phyloP scores from a whole-genome alignment of 2,888 invertebrate species.

The Netelia fuscicornis region DNA sequence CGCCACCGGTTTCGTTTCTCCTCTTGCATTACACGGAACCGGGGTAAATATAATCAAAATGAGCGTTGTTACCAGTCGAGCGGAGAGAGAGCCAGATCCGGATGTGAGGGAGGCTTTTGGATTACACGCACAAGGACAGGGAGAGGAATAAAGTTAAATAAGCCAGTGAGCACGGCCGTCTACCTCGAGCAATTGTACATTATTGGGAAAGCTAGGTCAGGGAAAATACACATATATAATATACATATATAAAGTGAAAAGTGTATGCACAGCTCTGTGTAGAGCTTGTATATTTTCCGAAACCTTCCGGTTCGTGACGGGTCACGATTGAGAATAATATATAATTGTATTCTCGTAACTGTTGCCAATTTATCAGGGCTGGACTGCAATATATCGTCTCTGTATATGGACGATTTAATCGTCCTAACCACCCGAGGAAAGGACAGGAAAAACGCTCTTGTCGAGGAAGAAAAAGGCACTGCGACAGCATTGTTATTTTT shows the following conservation, averaged over 20 bases:
- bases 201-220: conserved; percentile 56
- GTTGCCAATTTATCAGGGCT: conserved; percentile 9
- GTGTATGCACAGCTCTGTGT: not conserved
- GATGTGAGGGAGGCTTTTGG: conserved; percentile 12
- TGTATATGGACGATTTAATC: conserved; percentile 50
- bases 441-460: conserved; percentile 7
- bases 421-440: conserved; percentile 7
- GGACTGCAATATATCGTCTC: not conserved
- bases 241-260: not conserved
- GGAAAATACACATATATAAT: conserved; percentile 5
- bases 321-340: not conserved
- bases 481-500: conserved; percentile 15
- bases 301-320: not conserved
- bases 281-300: not conserved
- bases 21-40: conserved; percentile 59
- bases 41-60: conserved; percentile 67
- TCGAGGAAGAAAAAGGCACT: conserved; percentile 16
- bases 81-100: conserved; percentile 31
- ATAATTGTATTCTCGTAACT: conserved; percentile 5
- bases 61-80: conserved; percentile 64
- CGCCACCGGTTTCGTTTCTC: conserved; percentile 50
- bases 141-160: conserved; percentile 60
- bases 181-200: conserved; percentile 32
- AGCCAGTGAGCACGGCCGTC: conserved; percentile 37
- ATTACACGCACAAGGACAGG: conserved; percentile 51